Evolutionary conservation across 2,888 invertebrate genomes (phyloP).

Genomic region (Saturnia japonica): DNA sequence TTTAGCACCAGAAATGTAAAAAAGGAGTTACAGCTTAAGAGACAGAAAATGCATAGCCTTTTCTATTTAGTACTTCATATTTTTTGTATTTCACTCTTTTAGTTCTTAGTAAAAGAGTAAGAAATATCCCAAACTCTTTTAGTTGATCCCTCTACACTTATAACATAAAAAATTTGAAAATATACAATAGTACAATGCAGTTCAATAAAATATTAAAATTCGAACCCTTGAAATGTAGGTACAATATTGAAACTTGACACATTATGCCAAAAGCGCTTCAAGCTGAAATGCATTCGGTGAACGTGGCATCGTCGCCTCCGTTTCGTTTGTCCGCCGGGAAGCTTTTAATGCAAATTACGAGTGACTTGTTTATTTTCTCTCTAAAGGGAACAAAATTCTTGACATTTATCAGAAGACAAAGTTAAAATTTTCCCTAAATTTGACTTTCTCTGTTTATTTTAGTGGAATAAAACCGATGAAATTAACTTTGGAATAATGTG

Average conservation of each 20-base stretch:
- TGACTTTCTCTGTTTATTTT: background rate
- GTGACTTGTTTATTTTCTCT: slow-evolving; percentile 35
- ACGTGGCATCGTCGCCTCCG: slow-evolving; percentile 34
- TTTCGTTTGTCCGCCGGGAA: slow-evolving; percentile 46
- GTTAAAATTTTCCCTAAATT: background rate
- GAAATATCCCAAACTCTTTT: no score
- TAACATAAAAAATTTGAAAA: background rate
- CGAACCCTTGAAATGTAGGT: background rate
- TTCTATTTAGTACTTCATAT: no score
- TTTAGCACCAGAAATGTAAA: no score
- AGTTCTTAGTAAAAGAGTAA: no score
- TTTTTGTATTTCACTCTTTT: no score
- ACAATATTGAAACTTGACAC: slow-evolving; percentile 21
- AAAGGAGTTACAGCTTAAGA: no score
- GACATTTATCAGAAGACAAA: background rate
- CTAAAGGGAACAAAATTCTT: slow-evolving; percentile 22
- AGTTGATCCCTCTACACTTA: background rate
- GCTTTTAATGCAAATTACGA: slow-evolving; percentile 58
- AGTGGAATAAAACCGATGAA: background rate
- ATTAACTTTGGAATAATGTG: background rate
- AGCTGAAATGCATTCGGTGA: slow-evolving; percentile 59
- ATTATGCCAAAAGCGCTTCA: slow-evolving; percentile 54
- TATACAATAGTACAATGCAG: background rate
- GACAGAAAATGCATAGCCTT: no score
- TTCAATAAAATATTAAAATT: background rate